These are phyloP conservation scores for Nannoperca obscura DNA, from an alignment of 2,797 vertebrate species.

Conservation along the genomic window DNA sequence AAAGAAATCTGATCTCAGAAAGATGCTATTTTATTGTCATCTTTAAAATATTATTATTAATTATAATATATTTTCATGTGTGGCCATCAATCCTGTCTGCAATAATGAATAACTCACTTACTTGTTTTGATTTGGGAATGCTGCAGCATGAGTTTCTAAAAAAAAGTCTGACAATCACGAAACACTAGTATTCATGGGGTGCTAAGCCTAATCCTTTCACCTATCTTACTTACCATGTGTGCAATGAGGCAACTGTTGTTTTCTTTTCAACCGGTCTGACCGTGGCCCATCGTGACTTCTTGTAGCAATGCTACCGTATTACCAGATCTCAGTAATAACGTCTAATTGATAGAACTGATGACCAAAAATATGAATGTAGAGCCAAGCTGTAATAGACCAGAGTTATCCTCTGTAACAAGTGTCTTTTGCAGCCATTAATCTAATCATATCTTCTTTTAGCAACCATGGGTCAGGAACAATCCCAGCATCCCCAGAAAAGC, in stretches of 20 bases:
- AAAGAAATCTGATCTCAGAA: not conserved
- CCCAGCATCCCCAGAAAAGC: slow-evolving; percentile 46
- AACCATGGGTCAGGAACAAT: slow-evolving; percentile 76
- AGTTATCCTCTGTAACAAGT: not conserved
- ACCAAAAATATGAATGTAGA: not conserved
- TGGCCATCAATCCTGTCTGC: not conserved
- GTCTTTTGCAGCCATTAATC: slow-evolving; percentile 7
- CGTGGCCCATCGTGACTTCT: not conserved
- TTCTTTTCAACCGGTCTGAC: not conserved
- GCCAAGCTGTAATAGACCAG: too few species aligned
- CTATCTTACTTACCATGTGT: not conserved
- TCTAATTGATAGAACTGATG: not conserved
- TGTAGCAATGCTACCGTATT: not conserved
- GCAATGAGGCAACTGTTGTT: not conserved
- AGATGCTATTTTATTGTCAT: not conserved
- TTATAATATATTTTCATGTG: not conserved
- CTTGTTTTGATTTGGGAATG: too few species aligned
- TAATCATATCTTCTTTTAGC: slow-evolving; percentile 32
- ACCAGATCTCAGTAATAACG: not conserved
- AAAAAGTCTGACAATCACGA: not conserved
- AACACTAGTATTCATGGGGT: not conserved
- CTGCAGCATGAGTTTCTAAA: not conserved
- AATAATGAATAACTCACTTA: not conserved
- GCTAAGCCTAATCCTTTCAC: not conserved
- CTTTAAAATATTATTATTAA: not conserved